phyloP scores from a whole-genome alignment of 2,888 invertebrate species.

The Spisula solida region DNA sequence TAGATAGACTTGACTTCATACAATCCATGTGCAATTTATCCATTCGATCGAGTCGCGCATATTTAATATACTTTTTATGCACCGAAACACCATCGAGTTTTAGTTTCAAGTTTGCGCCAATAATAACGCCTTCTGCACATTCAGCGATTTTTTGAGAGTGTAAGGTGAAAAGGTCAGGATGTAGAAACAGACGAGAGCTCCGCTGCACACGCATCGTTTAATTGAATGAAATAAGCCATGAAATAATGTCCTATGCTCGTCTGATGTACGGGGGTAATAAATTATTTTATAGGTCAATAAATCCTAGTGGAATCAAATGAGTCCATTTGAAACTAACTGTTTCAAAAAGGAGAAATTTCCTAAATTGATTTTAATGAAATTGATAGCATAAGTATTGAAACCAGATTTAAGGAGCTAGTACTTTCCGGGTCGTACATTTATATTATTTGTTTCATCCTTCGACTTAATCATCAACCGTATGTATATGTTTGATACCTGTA shows the following conservation, averaged over 20 bases:
- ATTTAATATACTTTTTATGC: neutral
- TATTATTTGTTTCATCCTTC: too few relatives aligned
- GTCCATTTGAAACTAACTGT: slow-evolving; percentile 12
- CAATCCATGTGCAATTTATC: neutral
- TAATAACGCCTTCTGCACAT: slow-evolving; percentile 15
- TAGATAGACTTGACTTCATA: too few relatives aligned
- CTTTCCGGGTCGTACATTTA: too few relatives aligned
- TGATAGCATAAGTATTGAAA: neutral
- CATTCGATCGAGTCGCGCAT: too few relatives aligned
- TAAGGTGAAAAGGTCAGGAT: slow-evolving; percentile 33
- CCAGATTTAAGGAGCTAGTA: neutral
- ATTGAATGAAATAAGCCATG: slow-evolving; percentile 42
- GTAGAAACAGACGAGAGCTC: slow-evolving; percentile 30
- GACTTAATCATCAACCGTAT: too few relatives aligned
- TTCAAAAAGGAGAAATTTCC: neutral
- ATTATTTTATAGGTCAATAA: slow-evolving; percentile 39
- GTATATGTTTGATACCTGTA: too few relatives aligned
- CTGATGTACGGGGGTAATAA: slow-evolving; percentile 22
- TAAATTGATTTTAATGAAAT: neutral
- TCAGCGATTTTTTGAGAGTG: slow-evolving; percentile 30
- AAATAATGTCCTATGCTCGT: slow-evolving; percentile 46
- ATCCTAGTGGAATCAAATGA: neutral
- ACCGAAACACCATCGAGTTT: neutral
- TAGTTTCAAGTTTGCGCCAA: neutral
- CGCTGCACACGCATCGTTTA: slow-evolving; percentile 45